Evolutionary conservation across 2,888 invertebrate genomes (phyloP).

Genomic region (Tenodera sinensis): DNA sequence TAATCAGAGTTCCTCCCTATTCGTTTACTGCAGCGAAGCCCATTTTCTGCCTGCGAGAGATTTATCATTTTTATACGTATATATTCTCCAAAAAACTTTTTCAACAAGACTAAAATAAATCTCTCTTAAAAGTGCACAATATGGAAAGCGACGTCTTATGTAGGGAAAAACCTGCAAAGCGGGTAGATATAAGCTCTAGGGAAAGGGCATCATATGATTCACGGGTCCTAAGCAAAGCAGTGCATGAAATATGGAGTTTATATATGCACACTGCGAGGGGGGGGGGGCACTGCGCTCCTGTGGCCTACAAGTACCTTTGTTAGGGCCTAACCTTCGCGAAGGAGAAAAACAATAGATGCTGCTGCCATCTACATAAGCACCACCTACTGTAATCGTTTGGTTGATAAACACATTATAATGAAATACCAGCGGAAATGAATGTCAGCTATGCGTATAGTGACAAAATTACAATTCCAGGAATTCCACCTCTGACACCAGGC

Average conservation of each 20-base stretch:
- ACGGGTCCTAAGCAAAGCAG: not conserved
- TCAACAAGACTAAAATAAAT: constrained; percentile 24
- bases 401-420: not conserved
- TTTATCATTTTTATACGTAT: constrained; percentile 18
- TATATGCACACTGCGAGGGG: not conserved
- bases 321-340: not conserved
- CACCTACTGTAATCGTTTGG: not conserved
- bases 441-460: not conserved
- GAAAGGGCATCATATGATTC: not conserved
- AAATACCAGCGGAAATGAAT: not conserved
- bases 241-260: constrained; percentile 4
- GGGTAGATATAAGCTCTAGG: not conserved
- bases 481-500: too few relatives aligned
- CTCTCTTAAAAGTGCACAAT: constrained; percentile 5
- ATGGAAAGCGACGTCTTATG: not conserved
- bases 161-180: not conserved
- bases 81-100: constrained; percentile 9
- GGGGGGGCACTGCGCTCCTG: too few relatives aligned
- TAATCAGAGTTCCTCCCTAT: not conserved
- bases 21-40: not conserved
- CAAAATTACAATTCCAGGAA: too few relatives aligned
- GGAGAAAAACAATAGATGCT: not conserved
- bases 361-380: not conserved
- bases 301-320: not conserved
- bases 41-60: not conserved